These are phyloP conservation scores for Parauchenoglanis ngamensis DNA, from an alignment of 2,797 vertebrate species.

Conservation along the genomic window DNA sequence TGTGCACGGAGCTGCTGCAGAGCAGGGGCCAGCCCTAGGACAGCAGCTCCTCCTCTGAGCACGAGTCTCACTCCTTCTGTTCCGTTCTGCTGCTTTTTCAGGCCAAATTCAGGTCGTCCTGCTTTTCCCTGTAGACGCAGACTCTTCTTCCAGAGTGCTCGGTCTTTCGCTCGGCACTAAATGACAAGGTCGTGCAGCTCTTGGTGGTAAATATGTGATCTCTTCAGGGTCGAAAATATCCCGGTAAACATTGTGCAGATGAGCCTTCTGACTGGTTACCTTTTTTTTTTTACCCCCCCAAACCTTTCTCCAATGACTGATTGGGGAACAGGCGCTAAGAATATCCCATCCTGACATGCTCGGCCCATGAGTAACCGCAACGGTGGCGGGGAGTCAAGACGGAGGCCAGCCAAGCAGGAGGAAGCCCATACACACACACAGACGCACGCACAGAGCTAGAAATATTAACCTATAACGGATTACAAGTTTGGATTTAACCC, in stretches of 20 bases:
- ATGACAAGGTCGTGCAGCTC: slow-evolving; percentile 74
- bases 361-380: slow-evolving; percentile 81
- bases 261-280: slow-evolving; percentile 78
- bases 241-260: slow-evolving; percentile 78
- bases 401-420: slow-evolving; percentile 75
- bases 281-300: slow-evolving; percentile 79
- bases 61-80: slow-evolving; percentile 68
- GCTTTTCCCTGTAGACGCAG: slow-evolving; percentile 8
- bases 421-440: slow-evolving; percentile 65
- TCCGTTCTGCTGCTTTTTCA: slow-evolving; percentile 32
- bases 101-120: slow-evolving; percentile 21
- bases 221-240: slow-evolving; percentile 73
- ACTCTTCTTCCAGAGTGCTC: background rate
- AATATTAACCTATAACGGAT: slow-evolving; percentile 72
- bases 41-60: slow-evolving; percentile 75
- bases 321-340: slow-evolving; percentile 81
- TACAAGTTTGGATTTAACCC: slow-evolving; percentile 70
- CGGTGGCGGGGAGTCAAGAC: slow-evolving; percentile 69
- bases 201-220: slow-evolving; percentile 79
- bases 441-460: slow-evolving; percentile 66
- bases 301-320: slow-evolving; percentile 83
- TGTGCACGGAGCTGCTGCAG: slow-evolving; percentile 71
- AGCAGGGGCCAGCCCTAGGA: slow-evolving; percentile 75
- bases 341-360: slow-evolving; percentile 85
- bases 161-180: slow-evolving; percentile 61